phyloP scores from a whole-genome alignment of 2,888 invertebrate genomes.

The Palloptera scutellata region DNA sequence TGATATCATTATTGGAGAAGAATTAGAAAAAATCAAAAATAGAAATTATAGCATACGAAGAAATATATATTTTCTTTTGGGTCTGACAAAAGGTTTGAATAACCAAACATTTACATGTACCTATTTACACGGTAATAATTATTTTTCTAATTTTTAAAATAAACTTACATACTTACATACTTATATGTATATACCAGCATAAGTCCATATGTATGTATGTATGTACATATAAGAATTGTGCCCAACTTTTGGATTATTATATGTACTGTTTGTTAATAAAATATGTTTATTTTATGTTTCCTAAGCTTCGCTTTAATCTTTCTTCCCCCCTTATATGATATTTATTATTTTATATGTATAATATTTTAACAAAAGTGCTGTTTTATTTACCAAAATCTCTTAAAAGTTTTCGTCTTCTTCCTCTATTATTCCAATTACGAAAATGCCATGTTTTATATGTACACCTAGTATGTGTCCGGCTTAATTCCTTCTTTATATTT shows the following conservation, averaged over 20 bases:
- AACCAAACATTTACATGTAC: background rate
- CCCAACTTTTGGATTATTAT: too few relatives aligned
- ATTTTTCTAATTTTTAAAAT: background rate
- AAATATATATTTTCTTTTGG: too few relatives aligned
- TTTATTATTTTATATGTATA: background rate
- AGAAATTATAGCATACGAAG: too few relatives aligned
- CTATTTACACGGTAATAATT: background rate
- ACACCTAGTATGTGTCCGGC: too few relatives aligned
- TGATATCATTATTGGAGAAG: too few relatives aligned
- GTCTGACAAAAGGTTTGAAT: too few relatives aligned
- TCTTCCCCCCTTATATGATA: background rate
- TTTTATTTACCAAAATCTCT: background rate
- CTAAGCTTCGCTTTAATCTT: slow-evolving; percentile 5
- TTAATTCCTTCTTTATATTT: too few relatives aligned
- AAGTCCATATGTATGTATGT: background rate
- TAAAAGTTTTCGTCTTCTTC: too few relatives aligned
- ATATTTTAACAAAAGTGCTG: background rate
- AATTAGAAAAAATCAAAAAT: too few relatives aligned
- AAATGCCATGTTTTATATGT: too few relatives aligned
- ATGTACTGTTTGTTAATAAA: too few relatives aligned
- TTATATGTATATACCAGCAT: background rate
- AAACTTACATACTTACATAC: slow-evolving; percentile 1
- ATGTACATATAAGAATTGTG: background rate
- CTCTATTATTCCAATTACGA: too few relatives aligned
- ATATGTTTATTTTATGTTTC: slow-evolving; percentile 1